Evolutionary conservation across 2,888 invertebrate species (phyloP), one percentile per base, ranked within the genome.

Genomic region (Drosophila greeni): DNA sequence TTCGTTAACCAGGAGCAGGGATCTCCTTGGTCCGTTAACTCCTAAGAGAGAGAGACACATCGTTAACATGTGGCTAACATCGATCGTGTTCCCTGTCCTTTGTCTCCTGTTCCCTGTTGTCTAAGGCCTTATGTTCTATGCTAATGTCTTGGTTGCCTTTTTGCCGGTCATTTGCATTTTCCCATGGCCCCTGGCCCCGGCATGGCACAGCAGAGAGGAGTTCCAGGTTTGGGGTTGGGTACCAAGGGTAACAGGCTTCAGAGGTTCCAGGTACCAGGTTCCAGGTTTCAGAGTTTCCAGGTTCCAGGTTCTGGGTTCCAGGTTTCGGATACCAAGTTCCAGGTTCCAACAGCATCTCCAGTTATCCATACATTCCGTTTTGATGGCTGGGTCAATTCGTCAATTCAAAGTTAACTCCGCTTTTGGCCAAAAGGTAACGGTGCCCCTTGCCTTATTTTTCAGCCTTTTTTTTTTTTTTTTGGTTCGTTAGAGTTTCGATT

Each of bases 311-410:
- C 33, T n/a, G n/a, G 49, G 29, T 49, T 66, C 49, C 68, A 58
- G 66, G 20, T 20, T n/a, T n/a, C n/a, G n/a, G n/a, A n/a, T n/a
- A 1, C 12, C 1, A 20, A 7, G n/a, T 16, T n/a, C 16, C 9
- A 36, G 18, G 18, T 20, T 2, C 33, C n/a, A n/a, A n/a, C n/a
- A n/a, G n/a, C n/a, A n/a, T n/a, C n/a, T 67, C 49, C 68, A 58
- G 66, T 65, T 66, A 52, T 40, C 55, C 45, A 43, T 34, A 29
- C 20, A 26, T 45, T 39, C 37, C 37, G 52, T 34, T 52, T 52
- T 47, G 64, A 72, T 74, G 71, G 49, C 65, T 76, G 68, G 77
- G 76, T 79, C 78, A 78, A 76, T 79, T 75, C 78, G 76, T 78
- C 78, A 80, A 76, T 79, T 71, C 73, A 71, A 71, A 66, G 43